Conservation (phyloP, 2,113 vertebrate genomes). For the Chamaetylas fuelleborni region DNA sequence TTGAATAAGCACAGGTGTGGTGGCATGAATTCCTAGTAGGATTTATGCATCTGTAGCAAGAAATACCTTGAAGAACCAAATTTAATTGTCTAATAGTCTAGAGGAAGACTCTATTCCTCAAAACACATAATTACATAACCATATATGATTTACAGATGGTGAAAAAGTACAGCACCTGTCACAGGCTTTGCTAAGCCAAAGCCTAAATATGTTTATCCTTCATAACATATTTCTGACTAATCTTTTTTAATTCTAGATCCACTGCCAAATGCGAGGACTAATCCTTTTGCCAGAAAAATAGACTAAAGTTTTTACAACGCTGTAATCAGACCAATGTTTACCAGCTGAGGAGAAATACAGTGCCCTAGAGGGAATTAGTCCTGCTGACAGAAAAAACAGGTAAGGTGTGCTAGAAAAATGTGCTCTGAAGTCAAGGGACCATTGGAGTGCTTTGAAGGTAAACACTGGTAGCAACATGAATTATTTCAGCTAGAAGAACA, state of each 20-base stretch:
- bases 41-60: background rate
- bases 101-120: background rate
- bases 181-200: background rate
- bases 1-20: conserved; percentile 13
- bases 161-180: background rate
- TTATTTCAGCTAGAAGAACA: background rate
- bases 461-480: background rate
- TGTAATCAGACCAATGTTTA: background rate
- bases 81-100: background rate
- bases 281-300: background rate
- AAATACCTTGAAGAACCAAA: background rate
- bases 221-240: background rate
- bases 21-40: background rate
- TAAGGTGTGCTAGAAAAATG: background rate
- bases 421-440: background rate
- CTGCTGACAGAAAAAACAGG: background rate
- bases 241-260: background rate
- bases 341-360: background rate
- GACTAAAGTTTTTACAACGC: background rate
- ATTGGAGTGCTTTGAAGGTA: background rate
- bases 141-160: background rate
- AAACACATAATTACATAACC: background rate
- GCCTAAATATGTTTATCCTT: background rate
- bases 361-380: background rate
- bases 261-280: background rate